Base-by-base conservation (phyloP, 2,797 vertebrate species). In the Characodon lateralis region DNA sequence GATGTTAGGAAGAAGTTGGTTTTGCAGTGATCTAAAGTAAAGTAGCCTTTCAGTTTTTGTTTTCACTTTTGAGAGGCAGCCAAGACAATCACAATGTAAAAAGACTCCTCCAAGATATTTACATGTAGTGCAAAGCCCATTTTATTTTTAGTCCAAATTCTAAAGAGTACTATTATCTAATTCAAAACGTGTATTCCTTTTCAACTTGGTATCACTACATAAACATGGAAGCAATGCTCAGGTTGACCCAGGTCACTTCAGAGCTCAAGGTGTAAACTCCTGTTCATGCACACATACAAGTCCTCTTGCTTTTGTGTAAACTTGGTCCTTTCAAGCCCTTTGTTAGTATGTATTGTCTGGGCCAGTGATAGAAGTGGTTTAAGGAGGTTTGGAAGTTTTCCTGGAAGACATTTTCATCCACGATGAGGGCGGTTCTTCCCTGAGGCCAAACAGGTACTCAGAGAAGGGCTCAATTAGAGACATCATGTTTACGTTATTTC, bases 321-420 rank as follows among this genome's bases (percentile, higher is more conserved):
- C 70, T 14, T 1, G 46, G 66, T 78, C 79, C 86, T 92, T 89
- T 77, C 74, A 65, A 85, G 72, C 74, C 43, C 81, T 87, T 91
- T 90, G 87, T 89, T 82, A 58, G 77, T 18, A 71, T 73, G 87
- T 82, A 90, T 93, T 91, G 93, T 94, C 89, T 91, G 88, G 76
- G 66, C 82, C 63, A 14, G 75, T 72, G 86, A 93, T 89, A 93
- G 90, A 95, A 94, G 93, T 92, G 93, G 85, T 91, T 93, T 92
- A 31, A 81, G 89, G 92, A 91, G 86, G 91, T 82, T 88, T 79
- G 84, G 90, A 87, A 77, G 80, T 87, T 90, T 80, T 82, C 78
- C 41, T 79, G 69, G 82, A 87, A 91, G 85, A 89, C 86, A 90
- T 92, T 92, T 92, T 41, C 12, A 86, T 89, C 88, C 89, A 70